A percentile compares a stretch with the other conserved stretches of the same genome.
These are phyloP conservation scores for Siniperca obscura DNA, from an alignment of 2,797 vertebrate species.

Conservation along the genomic window DNA sequence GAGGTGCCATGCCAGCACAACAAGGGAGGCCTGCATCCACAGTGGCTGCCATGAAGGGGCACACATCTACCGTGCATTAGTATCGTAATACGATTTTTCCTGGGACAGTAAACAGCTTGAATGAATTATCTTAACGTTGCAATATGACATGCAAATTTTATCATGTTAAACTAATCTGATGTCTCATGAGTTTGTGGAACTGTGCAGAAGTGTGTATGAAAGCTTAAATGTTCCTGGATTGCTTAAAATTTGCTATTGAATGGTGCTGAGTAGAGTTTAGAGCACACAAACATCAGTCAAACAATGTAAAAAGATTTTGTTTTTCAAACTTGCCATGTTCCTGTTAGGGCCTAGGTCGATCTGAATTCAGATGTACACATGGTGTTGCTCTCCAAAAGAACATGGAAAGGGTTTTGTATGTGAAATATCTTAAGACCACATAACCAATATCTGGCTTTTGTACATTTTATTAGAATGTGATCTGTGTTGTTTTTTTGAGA, in stretches of 20 bases:
- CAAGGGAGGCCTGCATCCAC: constrained; percentile 57
- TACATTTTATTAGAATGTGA: no score
- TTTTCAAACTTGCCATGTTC: neutral
- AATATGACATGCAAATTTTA: neutral
- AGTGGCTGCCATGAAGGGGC: constrained; percentile 20
- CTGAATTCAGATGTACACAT: neutral
- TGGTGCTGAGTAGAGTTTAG: neutral
- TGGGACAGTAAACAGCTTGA: neutral
- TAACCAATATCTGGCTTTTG: no score
- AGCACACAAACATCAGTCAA: neutral
- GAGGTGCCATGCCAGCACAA: constrained; percentile 73
- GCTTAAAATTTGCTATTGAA: neutral
- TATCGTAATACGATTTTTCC: neutral
- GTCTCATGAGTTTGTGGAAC: neutral
- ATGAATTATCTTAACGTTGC: neutral
- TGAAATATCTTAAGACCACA: neutral
- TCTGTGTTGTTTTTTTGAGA: no score
- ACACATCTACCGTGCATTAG: neutral
- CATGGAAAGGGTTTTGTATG: neutral
- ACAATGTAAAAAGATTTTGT: no score
- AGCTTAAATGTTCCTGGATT: neutral
- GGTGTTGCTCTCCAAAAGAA: neutral
- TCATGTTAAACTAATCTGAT: neutral
- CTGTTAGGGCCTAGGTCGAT: neutral
- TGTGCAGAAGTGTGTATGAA: neutral